Base-by-base conservation (phyloP, 2,888 invertebrate species). In the Ophonus ardosiacus region DNA sequence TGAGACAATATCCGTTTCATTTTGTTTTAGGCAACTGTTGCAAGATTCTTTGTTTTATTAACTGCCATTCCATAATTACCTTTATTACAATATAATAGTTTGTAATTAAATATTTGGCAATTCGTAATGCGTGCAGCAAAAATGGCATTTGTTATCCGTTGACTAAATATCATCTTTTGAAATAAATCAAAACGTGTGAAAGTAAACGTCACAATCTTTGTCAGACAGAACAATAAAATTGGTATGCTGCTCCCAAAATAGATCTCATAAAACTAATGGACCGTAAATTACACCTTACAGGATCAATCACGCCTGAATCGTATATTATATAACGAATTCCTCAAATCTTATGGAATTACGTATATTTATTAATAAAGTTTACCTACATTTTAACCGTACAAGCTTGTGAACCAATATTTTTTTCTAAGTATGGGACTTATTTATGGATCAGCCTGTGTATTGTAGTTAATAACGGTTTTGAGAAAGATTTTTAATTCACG, bases 61-160 rank as follows among this genome's bases (percentile, higher is more conserved):
- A 61, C 61, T 3, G 61, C 17, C 10, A 21, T 61, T 10, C 61
- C 10, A 61, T 61, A 61, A 61, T 61, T 61, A 61, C 18, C 10
- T 18, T 17, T 61, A 18, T 61, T 61, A 21, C 61, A 61, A 18
- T 61, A 61, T 59, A 59, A 59, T 59, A 59, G 13, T 59, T 59
- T 59, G 18, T 61, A 61, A 61, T 61, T 61, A 61, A 61, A 21
- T 61, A 21, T 61, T 61, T 61, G 61, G 61, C 21, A 61, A 61
- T 61, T 61, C 0, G 0, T 0, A 10, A 10, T 61, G 61, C 61
- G 61, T 61, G 61, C 10, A 61, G 1, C 13, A 10, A 18, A 18
- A 51, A 51, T 51, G 13, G 43, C 40, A 7, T 40, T 40, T 40
- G 7, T 40, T 7, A 5, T 40, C 40, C 7, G 7, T 40, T 40